phyloP scores from a whole-genome alignment of 2,797 vertebrate species.

The Liparis tanakae region DNA sequence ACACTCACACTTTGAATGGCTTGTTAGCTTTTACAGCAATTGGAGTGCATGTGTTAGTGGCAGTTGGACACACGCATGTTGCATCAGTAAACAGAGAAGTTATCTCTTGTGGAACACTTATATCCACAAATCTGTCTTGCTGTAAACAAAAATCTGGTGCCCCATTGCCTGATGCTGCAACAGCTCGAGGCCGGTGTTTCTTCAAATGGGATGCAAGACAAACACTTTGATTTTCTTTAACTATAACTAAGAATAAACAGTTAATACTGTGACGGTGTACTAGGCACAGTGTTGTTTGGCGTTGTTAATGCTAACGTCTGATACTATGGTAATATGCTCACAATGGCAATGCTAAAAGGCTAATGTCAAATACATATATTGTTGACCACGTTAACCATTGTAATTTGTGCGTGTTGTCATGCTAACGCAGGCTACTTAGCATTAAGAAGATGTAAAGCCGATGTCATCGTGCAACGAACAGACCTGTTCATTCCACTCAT shows the following conservation, averaged over 20 bases:
- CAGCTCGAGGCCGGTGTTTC: neutral
- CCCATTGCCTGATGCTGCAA: neutral
- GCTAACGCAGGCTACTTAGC: neutral
- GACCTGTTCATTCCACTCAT: neutral
- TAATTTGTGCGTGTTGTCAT: neutral
- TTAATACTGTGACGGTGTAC: neutral
- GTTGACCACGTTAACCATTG: neutral
- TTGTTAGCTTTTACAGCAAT: constrained; percentile 37
- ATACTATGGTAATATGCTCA: neutral
- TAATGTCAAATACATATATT: neutral
- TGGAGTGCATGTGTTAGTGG: constrained; percentile 20
- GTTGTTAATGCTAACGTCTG: neutral
- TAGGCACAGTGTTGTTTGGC: neutral
- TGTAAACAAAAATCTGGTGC: constrained; percentile 23
- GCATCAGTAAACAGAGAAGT: constrained; percentile 17
- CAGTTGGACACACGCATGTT: constrained; percentile 10
- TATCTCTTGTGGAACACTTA: constrained; percentile 1
- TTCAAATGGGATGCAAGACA: constrained; percentile 13
- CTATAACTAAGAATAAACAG: neutral
- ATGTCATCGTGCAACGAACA: neutral
- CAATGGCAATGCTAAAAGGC: neutral
- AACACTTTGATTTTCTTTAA: constrained; percentile 3
- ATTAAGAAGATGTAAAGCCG: neutral
- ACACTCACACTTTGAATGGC: constrained; percentile 1
- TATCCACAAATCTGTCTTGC: constrained; percentile 14